Conservation (phyloP, 2,113 vertebrate species). For the Elanus axillaris region DNA sequence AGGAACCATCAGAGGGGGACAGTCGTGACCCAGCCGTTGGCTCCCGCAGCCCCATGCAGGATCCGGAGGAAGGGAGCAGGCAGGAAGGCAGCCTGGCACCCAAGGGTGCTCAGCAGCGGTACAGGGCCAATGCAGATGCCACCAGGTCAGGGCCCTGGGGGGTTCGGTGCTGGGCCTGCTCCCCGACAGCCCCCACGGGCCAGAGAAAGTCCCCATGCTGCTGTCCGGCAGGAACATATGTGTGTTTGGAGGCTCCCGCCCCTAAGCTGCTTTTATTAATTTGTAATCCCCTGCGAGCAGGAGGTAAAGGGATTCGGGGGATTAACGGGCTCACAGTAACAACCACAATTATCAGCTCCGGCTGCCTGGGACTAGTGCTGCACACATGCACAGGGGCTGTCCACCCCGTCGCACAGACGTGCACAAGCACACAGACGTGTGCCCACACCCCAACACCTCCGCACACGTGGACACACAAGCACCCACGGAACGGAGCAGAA, state of each 20-base stretch:
- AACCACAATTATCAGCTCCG: conserved; percentile 61
- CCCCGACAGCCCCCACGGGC: not conserved
- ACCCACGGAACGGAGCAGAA: accelerated
- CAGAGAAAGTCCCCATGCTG: conserved; percentile 14
- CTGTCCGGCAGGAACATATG: conserved; percentile 35
- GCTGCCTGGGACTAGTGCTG: not conserved
- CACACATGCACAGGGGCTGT: not conserved
- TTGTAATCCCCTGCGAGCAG: conserved; percentile 60
- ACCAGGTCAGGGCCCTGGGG: accelerated
- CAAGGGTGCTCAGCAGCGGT: accelerated
- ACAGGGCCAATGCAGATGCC: accelerated
- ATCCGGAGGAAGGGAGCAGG: accelerated
- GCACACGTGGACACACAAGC: accelerated
- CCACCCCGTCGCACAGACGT: accelerated
- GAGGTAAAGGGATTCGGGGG: conserved; percentile 67
- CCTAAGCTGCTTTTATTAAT: conserved; percentile 69
- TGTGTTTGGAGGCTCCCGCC: conserved; percentile 15
- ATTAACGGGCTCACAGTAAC: conserved; percentile 68
- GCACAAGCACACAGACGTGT: not conserved
- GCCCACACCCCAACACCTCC: not conserved
- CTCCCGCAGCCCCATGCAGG: accelerated
- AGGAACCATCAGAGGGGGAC: not conserved
- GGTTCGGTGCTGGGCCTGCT: accelerated
- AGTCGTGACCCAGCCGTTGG: not conserved
- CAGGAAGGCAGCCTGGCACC: not conserved